Conservation (phyloP, 2,888 invertebrate genomes). For the Melinaea marsaeus region DNA sequence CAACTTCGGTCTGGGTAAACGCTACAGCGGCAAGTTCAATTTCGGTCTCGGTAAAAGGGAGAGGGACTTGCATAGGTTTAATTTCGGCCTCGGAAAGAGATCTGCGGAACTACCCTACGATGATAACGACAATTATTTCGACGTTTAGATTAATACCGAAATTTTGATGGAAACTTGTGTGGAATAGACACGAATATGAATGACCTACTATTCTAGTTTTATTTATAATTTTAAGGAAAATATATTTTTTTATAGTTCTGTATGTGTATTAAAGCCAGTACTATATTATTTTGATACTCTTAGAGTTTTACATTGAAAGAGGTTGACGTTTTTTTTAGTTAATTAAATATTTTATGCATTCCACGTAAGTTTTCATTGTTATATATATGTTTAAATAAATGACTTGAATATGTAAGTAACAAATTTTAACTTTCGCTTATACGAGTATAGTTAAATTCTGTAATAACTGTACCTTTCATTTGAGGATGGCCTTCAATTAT, state of each 20-base stretch:
- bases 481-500: background rate
- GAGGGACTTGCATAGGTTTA: constrained; percentile 70
- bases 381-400: constrained; percentile 2
- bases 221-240: background rate
- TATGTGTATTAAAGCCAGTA: background rate
- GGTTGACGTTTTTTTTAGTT: constrained; percentile 63
- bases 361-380: constrained; percentile 31
- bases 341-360: constrained; percentile 35
- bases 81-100: constrained; percentile 78
- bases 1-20: constrained; percentile 79
- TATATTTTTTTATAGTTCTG: background rate
- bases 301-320: constrained; percentile 53
- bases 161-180: constrained; percentile 31
- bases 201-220: background rate
- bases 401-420: background rate
- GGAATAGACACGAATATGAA: constrained; percentile 18
- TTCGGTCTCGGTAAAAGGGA: constrained; percentile 78
- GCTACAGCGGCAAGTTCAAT: constrained; percentile 73
- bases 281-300: background rate
- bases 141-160: constrained; percentile 48
- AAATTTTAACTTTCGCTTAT: background rate
- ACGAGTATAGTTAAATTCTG: background rate
- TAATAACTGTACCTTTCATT: background rate
- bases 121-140: constrained; percentile 53
- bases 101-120: constrained; percentile 50